phyloP scores from a whole-genome alignment of 2,888 invertebrate species.

The Drosophila phalerata region DNA sequence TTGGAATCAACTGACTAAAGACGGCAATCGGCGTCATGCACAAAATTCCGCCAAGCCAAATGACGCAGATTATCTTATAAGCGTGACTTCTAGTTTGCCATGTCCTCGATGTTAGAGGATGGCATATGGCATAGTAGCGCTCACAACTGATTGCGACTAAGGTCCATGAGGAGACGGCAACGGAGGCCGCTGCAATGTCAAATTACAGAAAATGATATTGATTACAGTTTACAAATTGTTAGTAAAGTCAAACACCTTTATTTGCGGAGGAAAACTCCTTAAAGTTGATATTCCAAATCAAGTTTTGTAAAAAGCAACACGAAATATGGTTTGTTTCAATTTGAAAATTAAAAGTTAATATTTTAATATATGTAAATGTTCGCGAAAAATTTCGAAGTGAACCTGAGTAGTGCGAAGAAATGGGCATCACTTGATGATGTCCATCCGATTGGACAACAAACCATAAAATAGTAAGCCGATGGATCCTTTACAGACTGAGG shows the following conservation, averaged over 20 bases:
- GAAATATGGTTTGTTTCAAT: no score
- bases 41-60: constrained; percentile 89
- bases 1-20: constrained; percentile 87
- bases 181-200: constrained; percentile 88
- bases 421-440: no score
- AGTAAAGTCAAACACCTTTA: background rate
- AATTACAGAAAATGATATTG: background rate
- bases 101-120: constrained; percentile 90
- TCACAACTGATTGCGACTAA: constrained; percentile 92
- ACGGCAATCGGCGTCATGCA: constrained; percentile 89
- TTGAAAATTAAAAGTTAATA: no score
- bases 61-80: constrained; percentile 89
- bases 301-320: no score
- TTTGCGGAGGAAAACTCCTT: no score
- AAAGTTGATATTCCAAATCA: no score
- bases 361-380: no score
- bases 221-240: background rate
- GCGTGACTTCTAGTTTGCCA: constrained; percentile 92
- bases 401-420: no score
- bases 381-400: no score
- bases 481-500: no score
- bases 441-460: no score
- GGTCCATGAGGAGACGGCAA: constrained; percentile 92
- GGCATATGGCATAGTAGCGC: constrained; percentile 92
- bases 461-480: no score